phyloP scores from a whole-genome alignment of 2,113 vertebrate species.

The Antechinus flavipes region DNA sequence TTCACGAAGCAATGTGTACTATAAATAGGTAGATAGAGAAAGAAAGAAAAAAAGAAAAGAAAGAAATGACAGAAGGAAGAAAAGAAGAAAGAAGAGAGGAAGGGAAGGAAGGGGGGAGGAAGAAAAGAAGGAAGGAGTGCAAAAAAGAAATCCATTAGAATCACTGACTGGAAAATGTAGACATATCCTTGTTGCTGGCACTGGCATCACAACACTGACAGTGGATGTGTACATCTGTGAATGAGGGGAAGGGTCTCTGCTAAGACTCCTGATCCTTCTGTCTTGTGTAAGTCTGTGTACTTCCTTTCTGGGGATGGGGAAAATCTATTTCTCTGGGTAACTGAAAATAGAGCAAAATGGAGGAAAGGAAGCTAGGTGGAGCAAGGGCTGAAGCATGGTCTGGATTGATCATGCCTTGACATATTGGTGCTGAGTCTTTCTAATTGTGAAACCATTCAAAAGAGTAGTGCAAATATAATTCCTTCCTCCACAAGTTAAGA shows the following conservation, averaged over 20 bases:
- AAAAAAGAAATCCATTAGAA: not conserved
- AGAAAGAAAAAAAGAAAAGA: too few species aligned
- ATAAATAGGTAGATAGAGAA: too few species aligned
- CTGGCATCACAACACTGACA: not conserved
- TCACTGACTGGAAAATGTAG: not conserved
- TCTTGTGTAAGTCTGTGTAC: not conserved
- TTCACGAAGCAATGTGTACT: too few species aligned
- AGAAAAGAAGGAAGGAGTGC: too few species aligned
- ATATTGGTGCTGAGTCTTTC: not conserved
- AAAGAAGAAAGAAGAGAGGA: too few species aligned
- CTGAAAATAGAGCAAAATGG: too few species aligned
- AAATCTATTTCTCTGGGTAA: not conserved
- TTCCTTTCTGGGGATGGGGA: not conserved
- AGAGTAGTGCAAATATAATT: not conserved
- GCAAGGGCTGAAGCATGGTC: not conserved
- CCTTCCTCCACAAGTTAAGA: not conserved
- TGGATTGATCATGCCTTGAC: not conserved
- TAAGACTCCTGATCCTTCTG: not conserved
- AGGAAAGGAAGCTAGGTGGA: not conserved
- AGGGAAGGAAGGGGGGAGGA: too few species aligned
- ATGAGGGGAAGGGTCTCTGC: not conserved
- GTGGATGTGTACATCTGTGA: not conserved
- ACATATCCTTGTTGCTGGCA: not conserved
- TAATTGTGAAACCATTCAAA: not conserved
- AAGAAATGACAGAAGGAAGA: too few species aligned